Percentiles rank a stretch among this genome's conserved stretches.
Evolutionary conservation across 1,140 invertebrate genomes (phyloP).

Genomic region (Magallana ariakensis): DNA sequence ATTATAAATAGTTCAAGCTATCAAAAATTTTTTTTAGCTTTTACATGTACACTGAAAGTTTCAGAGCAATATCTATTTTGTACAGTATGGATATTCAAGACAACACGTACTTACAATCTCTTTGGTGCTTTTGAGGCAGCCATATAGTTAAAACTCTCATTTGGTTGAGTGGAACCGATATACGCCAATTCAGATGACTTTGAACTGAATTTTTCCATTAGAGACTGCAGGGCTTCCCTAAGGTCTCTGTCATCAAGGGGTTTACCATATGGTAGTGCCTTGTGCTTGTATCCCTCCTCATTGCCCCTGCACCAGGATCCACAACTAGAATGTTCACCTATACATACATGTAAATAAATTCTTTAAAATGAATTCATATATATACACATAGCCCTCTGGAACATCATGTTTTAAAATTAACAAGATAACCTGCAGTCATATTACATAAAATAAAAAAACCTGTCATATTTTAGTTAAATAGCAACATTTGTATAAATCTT

Average conservation of each 20-base stretch:
- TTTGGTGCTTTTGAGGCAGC: constrained; percentile 51
- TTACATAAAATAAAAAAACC: too few relatives aligned
- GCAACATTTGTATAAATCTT: constrained; percentile 30
- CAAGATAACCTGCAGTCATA: constrained; percentile 35
- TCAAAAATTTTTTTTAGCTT: neutral
- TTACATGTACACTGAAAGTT: too few relatives aligned
- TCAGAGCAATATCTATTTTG: too few relatives aligned
- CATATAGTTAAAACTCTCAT: constrained; percentile 54
- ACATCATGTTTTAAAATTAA: constrained; percentile 28
- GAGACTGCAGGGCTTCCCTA: neutral
- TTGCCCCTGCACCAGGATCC: constrained; percentile 38
- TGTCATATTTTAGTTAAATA: constrained; percentile 9
- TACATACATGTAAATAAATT: neutral
- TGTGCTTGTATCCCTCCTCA: constrained; percentile 36
- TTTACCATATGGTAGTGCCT: constrained; percentile 40
- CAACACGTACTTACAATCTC: neutral
- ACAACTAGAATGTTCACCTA: constrained; percentile 39
- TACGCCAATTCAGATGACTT: constrained; percentile 27
- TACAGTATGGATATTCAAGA: neutral
- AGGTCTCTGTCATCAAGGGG: constrained; percentile 37
- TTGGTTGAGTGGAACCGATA: constrained; percentile 27
- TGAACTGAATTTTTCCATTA: constrained; percentile 41
- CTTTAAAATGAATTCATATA: constrained; percentile 39
- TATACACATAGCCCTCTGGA: constrained; percentile 38
- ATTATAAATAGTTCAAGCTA: neutral